Conservation (phyloP, 2,888 invertebrate species). For the Phalera bucephala region DNA sequence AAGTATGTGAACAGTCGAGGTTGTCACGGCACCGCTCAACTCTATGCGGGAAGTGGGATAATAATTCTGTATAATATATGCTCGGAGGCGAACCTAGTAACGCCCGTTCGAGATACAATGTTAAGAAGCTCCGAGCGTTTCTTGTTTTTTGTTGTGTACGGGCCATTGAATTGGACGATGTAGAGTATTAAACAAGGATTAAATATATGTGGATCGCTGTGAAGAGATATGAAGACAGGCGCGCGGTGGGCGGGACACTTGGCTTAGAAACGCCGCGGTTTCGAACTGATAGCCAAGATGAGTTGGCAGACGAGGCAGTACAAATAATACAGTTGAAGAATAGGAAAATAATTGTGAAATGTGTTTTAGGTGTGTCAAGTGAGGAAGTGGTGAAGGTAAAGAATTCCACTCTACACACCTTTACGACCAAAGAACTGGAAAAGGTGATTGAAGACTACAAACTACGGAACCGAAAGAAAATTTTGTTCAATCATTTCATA, state of each 20-base stretch:
- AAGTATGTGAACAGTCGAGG: no score
- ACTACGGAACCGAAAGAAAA: no score
- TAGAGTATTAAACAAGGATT: constrained; percentile 32
- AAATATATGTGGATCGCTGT: constrained; percentile 18
- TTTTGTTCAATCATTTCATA: no score
- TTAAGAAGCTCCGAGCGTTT: constrained; percentile 27
- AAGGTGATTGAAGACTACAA: no score
- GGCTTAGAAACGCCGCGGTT: constrained; percentile 39
- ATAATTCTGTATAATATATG: constrained; percentile 31
- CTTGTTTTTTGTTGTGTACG: constrained; percentile 25
- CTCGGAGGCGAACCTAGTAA: constrained; percentile 27
- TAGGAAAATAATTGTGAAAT: constrained; percentile 22
- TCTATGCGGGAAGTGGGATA: no score
- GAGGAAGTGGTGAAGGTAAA: not conserved
- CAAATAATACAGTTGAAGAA: constrained; percentile 35
- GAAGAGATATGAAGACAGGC: constrained; percentile 29
- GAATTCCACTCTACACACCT: no score
- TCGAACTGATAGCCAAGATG: constrained; percentile 44
- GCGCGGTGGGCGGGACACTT: constrained; percentile 39
- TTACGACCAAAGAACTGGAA: no score
- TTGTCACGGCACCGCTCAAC: no score
- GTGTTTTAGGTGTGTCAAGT: constrained; percentile 14
- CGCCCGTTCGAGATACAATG: constrained; percentile 36
- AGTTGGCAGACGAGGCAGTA: constrained; percentile 41
- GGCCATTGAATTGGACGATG: constrained; percentile 31